Base-by-base conservation (phyloP, 2,888 invertebrate species). In the Perdita meconis region DNA sequence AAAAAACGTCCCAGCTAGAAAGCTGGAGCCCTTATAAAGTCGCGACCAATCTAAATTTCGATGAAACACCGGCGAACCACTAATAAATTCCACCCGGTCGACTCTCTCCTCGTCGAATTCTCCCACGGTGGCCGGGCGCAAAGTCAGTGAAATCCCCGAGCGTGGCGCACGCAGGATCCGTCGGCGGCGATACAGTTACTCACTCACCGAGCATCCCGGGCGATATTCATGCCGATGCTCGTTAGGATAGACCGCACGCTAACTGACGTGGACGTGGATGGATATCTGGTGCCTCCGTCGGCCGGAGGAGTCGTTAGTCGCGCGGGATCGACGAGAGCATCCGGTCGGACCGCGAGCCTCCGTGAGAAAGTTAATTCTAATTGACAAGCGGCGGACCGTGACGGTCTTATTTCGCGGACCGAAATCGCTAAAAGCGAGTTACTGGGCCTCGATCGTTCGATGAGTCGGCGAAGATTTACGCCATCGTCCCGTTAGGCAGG, bases 301-400 rank as follows among this genome's bases (percentile, higher is more conserved):
- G 16, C 51, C 40, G 69, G 10, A 71, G 72, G 71, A 77, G 78
- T 76, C 69, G 67, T 77, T 80, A 78, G 68, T 65, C 44, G 57
- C 68, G 24, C 72, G 69, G 69, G 77, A 77, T 65, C 59, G 40
- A n/a, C 47, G 34, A 34, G 47, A 30, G 57, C 53, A 57, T 67
- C 63, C 55, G 24, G 36, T 19, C 2, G 19, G 26, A 55, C 60
- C 19, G 34, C n/a, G 40, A n/a, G 22, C 24, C n/a, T 66, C 50
- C 70, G 67, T 53, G 68, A 63, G 72, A 78, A 84, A 80, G 75
- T 67, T 82, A 76, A 84, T 84, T 69, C 71, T 82, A 84, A 84
- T 84, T 82, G 84, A 78, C 84, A 74, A 68, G 53, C 53, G 19
- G 55, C n/a, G 34, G 53, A 34, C 70, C 42, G 38, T 75, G 70